phyloP scores from a whole-genome alignment of 1,140 invertebrate genomes.

The Zaprionus inermis region DNA sequence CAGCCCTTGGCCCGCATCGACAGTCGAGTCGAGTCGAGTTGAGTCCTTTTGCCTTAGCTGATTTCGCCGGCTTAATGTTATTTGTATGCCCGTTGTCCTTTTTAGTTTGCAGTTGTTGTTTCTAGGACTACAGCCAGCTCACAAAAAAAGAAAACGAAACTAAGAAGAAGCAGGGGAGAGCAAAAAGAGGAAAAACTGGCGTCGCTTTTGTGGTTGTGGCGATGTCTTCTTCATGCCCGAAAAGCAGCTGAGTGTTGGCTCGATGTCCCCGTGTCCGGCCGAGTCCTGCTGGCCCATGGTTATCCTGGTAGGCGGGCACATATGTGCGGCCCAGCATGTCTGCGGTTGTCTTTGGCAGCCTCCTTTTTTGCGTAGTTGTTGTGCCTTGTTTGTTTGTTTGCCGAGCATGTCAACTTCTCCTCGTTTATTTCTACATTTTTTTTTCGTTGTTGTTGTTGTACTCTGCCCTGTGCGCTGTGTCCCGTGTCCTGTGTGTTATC shows the following conservation, averaged over 20 bases:
- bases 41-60: slow-evolving; percentile 63
- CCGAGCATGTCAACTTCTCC: slow-evolving; percentile 71
- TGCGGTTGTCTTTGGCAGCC: slow-evolving; percentile 75
- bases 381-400: slow-evolving; percentile 73
- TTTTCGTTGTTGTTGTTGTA: slow-evolving; percentile 23
- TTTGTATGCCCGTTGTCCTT: slow-evolving; percentile 81
- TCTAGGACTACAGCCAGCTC: slow-evolving; percentile 55
- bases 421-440: slow-evolving; percentile 6
- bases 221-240: slow-evolving; percentile 73
- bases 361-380: slow-evolving; percentile 48
- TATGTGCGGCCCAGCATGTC: slow-evolving; percentile 60
- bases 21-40: slow-evolving; percentile 30
- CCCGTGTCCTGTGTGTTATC: slow-evolving; percentile 64
- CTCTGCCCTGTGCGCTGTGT: slow-evolving; percentile 43
- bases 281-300: slow-evolving; percentile 41
- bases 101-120: slow-evolving; percentile 78
- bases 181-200: slow-evolving; percentile 27
- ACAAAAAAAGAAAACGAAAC: slow-evolving; percentile 10
- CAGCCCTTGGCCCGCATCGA: slow-evolving; percentile 56
- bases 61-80: slow-evolving; percentile 80
- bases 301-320: slow-evolving; percentile 48
- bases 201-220: slow-evolving; percentile 68
- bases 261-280: slow-evolving; percentile 26
- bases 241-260: slow-evolving; percentile 71
- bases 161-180: neutral